Conservation (phyloP, 2,888 invertebrate species). For the Biston betularia region DNA sequence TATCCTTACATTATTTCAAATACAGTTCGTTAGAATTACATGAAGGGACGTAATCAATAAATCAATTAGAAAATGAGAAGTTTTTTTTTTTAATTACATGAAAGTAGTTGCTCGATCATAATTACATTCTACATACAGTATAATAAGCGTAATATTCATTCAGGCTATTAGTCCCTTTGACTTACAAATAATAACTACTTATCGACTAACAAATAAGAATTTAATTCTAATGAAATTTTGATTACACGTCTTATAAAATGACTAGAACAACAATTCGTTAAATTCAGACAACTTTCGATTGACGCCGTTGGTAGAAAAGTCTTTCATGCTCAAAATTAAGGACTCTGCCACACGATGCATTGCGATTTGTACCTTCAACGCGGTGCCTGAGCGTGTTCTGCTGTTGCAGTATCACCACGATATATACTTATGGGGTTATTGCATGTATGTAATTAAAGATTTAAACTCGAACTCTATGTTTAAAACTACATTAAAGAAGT, state of each 20-base stretch:
- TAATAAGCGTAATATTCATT: conserved; percentile 80
- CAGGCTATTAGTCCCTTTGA: conserved; percentile 58
- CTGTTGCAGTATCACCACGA: too few relatives aligned
- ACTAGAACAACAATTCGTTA: conserved; percentile 65
- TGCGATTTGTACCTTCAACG: background rate
- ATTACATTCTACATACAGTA: conserved; percentile 30
- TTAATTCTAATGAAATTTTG: conserved; percentile 4
- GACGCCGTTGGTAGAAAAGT: conserved; percentile 47
- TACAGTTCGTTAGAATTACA: background rate
- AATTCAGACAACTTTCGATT: conserved; percentile 59
- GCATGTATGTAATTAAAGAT: too few relatives aligned
- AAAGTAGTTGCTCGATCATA: conserved; percentile 9
- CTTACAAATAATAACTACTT: conserved; percentile 10
- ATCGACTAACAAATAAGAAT: conserved; percentile 30
- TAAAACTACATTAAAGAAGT: too few relatives aligned
- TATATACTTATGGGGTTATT: too few relatives aligned
- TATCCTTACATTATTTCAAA: background rate
- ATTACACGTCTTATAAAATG: conserved; percentile 44
- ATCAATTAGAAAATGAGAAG: background rate
- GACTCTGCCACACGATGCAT: background rate
- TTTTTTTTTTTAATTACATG: conserved; percentile 4
- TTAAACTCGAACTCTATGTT: too few relatives aligned
- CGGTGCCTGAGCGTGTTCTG: background rate
- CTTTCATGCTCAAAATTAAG: conserved; percentile 5
- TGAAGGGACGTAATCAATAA: background rate